Conservation (phyloP, 2,113 vertebrate species). For the Picathartes gymnocephalus region DNA sequence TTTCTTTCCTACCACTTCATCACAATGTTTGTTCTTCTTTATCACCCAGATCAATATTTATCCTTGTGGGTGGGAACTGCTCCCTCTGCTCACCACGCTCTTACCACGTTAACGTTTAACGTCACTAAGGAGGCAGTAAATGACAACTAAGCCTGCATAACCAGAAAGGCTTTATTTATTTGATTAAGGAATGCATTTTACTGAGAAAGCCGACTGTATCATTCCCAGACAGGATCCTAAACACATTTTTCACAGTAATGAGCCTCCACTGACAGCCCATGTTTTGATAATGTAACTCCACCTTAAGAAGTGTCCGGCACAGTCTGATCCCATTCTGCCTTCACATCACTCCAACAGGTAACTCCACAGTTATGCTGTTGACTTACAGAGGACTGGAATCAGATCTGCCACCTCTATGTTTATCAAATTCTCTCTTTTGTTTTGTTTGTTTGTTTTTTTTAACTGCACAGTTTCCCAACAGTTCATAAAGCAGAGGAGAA, state of each 20-base stretch:
- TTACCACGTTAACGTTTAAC: constrained; percentile 54
- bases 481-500: neutral
- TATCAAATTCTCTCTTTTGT: neutral
- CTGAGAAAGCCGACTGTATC: neutral
- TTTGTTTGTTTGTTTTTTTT: neutral
- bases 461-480: neutral
- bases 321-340: neutral
- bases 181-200: neutral
- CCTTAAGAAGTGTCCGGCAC: neutral
- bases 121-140: neutral
- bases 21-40: constrained; percentile 57
- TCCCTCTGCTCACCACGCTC: neutral
- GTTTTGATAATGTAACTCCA: neutral
- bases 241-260: neutral
- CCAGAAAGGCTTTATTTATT: constrained; percentile 14
- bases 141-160: neutral
- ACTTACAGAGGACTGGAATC: neutral
- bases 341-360: neutral
- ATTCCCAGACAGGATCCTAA: neutral
- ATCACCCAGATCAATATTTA: constrained; percentile 60
- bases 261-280: neutral
- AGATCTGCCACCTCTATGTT: neutral
- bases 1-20: constrained; percentile 34
- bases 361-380: neutral
- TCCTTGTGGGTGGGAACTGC: constrained; percentile 57